Conservation (phyloP, 2,888 invertebrate species). For the Cyrtodaria siliqua region DNA sequence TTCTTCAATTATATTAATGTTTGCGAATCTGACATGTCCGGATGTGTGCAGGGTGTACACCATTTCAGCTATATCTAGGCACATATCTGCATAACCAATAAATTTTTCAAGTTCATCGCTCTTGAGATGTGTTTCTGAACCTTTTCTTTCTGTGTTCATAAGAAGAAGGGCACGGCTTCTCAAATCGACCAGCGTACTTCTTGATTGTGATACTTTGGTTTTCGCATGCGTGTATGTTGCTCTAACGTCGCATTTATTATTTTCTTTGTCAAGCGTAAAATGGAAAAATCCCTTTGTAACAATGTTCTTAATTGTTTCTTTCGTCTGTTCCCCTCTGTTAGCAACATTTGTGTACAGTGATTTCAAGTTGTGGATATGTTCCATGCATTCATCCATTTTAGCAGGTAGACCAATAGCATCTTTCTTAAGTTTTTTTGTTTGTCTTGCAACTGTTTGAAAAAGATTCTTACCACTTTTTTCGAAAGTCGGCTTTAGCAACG, state of each 20-base stretch:
- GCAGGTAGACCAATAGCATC: slow-evolving; percentile 30
- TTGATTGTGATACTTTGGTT: neutral
- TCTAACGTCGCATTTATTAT: slow-evolving; percentile 18
- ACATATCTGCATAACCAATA: slow-evolving; percentile 35
- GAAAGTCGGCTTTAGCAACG: slow-evolving; percentile 36
- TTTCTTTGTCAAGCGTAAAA: slow-evolving; percentile 34
- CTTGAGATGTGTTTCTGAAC: neutral
- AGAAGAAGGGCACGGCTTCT: slow-evolving; percentile 66
- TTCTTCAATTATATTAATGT: slow-evolving; percentile 5
- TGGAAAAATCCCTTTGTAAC: slow-evolving; percentile 52
- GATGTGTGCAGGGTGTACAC: slow-evolving; percentile 28
- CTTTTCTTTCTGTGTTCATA: slow-evolving; percentile 27
- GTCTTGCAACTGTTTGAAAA: slow-evolving; percentile 32
- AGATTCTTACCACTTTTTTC: slow-evolving; percentile 1
- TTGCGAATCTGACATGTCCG: slow-evolving; percentile 50
- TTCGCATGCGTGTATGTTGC: neutral
- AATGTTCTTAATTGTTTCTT: slow-evolving; percentile 64
- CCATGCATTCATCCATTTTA: slow-evolving; percentile 63
- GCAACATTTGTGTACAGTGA: slow-evolving; percentile 70
- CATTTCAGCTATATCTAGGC: slow-evolving; percentile 40
- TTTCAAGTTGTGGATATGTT: slow-evolving; percentile 64
- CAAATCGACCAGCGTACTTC: slow-evolving; percentile 50
- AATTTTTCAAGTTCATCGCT: slow-evolving; percentile 30
- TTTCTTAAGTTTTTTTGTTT: slow-evolving; percentile 17
- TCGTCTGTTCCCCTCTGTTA: slow-evolving; percentile 69